Evolutionary conservation across 2,888 invertebrate species (phyloP), one percentile per base, ranked within the genome.

Genomic region (Machimus atricapillus): DNA sequence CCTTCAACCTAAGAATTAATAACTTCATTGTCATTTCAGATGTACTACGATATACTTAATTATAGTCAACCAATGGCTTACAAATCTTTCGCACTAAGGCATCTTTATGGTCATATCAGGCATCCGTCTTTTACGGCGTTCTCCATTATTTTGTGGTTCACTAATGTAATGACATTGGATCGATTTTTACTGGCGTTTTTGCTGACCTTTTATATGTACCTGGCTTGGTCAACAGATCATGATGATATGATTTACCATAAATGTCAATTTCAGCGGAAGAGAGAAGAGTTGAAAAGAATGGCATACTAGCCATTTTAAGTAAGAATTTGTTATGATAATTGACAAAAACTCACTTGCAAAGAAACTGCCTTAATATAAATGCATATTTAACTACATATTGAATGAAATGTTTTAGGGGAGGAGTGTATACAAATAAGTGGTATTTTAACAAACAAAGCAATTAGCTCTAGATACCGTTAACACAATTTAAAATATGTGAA

Each of bases 51-150:
- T 89, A 89, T 94, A 27, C 93, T 93, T 77, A 92, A 92, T 23
- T 92, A 93, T 88, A 93, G 93, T 9, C 92, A 93, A 58, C 94
- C 95, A 0, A 92, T 93, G 88, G 89, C 91, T 0, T 93, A 93
- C 88, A 95, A 95, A 91, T 94, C 95, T 0, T 89, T 89, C 19
- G 93, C 94, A 87, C 90, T 95, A 82, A 93, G 93, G 81, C 92
- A 93, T 89, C 92, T 94, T 37, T 94, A 94, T 88, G 90, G 91
- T 0, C 94, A 95, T 89, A 93, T 95, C 90, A 93, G 95, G 74
- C 95, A 95, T 92, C 95, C 95, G 1, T 95, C 95, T 87, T 95
- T 95, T 89, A 91, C 93, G 66, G 94, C 94, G 7, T 93, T 95
- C 87, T 90, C 93, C 0, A 89, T 94, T 1, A 93, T 95, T 87